phyloP scores from a whole-genome alignment of 2,113 vertebrate species.

The Gymnocephalus cernua region DNA sequence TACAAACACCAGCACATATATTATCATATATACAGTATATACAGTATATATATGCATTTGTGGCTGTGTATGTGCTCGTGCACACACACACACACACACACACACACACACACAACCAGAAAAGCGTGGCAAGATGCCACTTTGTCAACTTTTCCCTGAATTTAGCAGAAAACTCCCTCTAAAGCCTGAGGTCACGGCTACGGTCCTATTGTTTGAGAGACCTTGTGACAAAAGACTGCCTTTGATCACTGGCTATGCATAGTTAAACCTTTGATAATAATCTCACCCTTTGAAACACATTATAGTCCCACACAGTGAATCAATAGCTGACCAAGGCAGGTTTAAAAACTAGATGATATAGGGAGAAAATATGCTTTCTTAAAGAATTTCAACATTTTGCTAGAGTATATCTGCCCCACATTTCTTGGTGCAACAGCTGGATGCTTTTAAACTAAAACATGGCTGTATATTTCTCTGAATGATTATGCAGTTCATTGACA shows the following conservation, averaged over 20 bases:
- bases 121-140: conserved; percentile 37
- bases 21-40: not conserved
- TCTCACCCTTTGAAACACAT: conserved; percentile 48
- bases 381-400: not conserved
- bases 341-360: conserved; percentile 10
- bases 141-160: conserved; percentile 23
- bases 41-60: not conserved
- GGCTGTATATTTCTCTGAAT: conserved; percentile 19
- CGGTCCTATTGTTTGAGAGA: conserved; percentile 59
- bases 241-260: conserved; percentile 62
- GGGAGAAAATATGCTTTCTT: not conserved
- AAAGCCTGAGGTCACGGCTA: conserved; percentile 38
- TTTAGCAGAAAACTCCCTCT: conserved; percentile 31
- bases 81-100: not conserved
- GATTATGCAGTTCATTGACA: conserved; percentile 33
- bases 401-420: not conserved
- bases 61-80: not conserved
- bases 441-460: not conserved
- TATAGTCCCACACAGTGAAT: conserved; percentile 33
- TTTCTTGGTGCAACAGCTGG: not conserved
- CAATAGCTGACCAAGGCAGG: conserved; percentile 17
- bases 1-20: conserved; percentile 13
- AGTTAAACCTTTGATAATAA: conserved; percentile 59
- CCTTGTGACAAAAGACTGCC: conserved; percentile 52
- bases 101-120: conserved; percentile 6